Evolutionary conservation across 2,888 invertebrate species (phyloP).

Genomic region (Hyposoter didymator): DNA sequence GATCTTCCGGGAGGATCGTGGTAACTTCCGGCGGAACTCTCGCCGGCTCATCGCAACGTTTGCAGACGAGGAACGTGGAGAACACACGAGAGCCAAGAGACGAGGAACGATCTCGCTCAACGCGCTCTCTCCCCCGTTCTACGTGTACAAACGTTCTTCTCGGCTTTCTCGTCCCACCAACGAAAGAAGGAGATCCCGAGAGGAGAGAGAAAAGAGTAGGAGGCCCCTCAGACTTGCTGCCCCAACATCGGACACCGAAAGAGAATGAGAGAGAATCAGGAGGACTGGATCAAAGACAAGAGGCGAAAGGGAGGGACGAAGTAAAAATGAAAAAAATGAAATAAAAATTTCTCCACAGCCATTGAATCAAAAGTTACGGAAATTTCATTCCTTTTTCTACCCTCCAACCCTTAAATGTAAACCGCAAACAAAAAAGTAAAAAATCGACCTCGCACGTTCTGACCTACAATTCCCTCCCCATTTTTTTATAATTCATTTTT

Average conservation of each 20-base stretch:
- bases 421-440: not conserved
- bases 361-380: not conserved
- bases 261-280: constrained; percentile 34
- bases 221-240: constrained; percentile 47
- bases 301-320: not conserved
- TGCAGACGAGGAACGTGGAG: constrained; percentile 40
- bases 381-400: not conserved
- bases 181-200: constrained; percentile 52
- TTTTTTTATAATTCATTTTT: not conserved
- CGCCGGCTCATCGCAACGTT: constrained; percentile 68
- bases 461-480: not conserved
- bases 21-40: constrained; percentile 70
- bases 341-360: not conserved
- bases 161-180: constrained; percentile 33
- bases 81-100: constrained; percentile 53
- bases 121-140: constrained; percentile 48
- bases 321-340: not conserved
- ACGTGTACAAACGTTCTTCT: constrained; percentile 42
- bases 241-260: constrained; percentile 16
- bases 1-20: constrained; percentile 23
- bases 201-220: constrained; percentile 50
- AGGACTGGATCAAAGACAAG: not conserved
- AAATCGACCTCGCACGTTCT: not conserved
- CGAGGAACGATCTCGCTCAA: constrained; percentile 51
- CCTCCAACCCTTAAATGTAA: not conserved